Conservation (phyloP, 2,113 vertebrate genomes). For the Sinocyclocheilus maitianheensis region DNA sequence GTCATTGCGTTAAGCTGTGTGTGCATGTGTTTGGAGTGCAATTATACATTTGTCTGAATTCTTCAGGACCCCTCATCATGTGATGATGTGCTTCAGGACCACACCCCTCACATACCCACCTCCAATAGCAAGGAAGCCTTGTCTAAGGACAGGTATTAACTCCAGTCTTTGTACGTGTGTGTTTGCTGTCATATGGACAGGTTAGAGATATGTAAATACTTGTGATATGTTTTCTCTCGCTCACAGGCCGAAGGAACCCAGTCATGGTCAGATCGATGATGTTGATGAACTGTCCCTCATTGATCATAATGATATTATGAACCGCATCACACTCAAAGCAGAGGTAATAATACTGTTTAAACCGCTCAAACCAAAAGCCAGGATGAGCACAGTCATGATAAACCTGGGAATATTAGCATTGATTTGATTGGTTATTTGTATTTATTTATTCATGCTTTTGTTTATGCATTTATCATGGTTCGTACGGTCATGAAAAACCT, state of each 20-base stretch:
- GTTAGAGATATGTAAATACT: background rate
- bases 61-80: constrained; percentile 64
- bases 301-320: constrained; percentile 95
- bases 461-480: background rate
- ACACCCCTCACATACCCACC: constrained; percentile 66
- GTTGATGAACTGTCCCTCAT: constrained; percentile 94
- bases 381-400: background rate
- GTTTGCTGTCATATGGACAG: constrained; percentile 7
- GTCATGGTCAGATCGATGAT: constrained; percentile 80
- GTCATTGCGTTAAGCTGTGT: constrained; percentile 36
- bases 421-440: background rate
- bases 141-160: constrained; percentile 70
- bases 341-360: constrained; percentile 76
- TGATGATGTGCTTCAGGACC: constrained; percentile 72
- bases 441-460: background rate
- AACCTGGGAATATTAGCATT: background rate
- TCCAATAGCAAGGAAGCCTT: constrained; percentile 75
- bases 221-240: constrained; percentile 48
- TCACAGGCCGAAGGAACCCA: constrained; percentile 80
- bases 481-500: too few species aligned
- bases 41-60: background rate
- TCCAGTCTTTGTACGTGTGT: background rate
- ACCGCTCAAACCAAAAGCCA: background rate
- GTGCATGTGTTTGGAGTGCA: background rate
- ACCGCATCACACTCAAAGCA: constrained; percentile 90